Evolutionary conservation across 2,113 vertebrate genomes (phyloP).

Genomic region (Tragelaphus strepsiceros): DNA sequence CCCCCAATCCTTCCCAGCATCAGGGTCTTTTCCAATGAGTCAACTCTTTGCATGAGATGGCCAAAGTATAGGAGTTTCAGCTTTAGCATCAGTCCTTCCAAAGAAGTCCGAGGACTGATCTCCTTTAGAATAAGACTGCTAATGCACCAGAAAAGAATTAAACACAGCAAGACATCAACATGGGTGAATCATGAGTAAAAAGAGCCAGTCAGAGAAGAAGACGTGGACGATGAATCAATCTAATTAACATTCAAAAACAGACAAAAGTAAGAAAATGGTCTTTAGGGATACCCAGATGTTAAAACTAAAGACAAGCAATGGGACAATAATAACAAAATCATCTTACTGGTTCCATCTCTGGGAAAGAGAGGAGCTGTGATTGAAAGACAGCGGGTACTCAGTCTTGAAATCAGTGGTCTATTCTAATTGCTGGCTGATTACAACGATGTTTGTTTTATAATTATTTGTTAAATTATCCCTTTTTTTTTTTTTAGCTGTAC

Average conservation of each 20-base stretch:
- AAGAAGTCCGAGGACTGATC: no score
- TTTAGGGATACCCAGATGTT: not conserved
- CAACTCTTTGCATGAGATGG: no score
- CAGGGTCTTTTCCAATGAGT: no score
- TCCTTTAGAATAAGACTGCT: not conserved
- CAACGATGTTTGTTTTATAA: not conserved
- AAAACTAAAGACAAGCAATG: constrained; percentile 1
- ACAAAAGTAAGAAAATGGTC: not conserved
- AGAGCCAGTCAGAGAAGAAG: not conserved
- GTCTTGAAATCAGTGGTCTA: not conserved
- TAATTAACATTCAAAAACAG: not conserved
- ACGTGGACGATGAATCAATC: not conserved
- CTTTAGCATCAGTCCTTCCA: no score
- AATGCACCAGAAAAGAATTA: not conserved
- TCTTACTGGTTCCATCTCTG: not conserved
- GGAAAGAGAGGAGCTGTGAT: not conserved
- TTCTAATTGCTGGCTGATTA: not conserved
- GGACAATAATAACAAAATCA: not conserved
- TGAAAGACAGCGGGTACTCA: not conserved
- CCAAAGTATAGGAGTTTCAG: no score
- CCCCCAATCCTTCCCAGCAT: no score
- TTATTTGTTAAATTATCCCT: not conserved
- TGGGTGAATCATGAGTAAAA: not conserved
- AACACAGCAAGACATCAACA: not conserved
- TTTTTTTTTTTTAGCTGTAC: not conserved